Conservation (phyloP, 1,140 invertebrate genomes). For the Trachelipus rathkii region DNA sequence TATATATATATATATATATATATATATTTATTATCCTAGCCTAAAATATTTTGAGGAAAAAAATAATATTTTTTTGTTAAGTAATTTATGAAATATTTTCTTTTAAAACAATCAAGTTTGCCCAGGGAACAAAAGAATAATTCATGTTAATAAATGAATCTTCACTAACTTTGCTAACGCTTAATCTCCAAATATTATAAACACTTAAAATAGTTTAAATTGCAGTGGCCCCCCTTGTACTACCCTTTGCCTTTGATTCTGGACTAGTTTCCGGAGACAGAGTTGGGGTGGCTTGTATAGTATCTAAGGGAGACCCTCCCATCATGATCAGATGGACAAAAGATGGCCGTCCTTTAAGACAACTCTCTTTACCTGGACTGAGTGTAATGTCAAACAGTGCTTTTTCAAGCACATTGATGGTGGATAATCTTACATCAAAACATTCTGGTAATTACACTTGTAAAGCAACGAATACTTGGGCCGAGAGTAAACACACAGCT, state of each 20-base stretch:
- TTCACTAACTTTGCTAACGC: too few relatives aligned
- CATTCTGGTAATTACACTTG: conserved; percentile 53
- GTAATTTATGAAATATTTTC: too few relatives aligned
- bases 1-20: too few relatives aligned
- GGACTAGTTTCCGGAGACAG: conserved; percentile 58
- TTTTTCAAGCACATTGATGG: conserved; percentile 61
- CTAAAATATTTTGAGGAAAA: too few relatives aligned
- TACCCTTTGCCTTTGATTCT: conserved; percentile 46
- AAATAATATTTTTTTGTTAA: too few relatives aligned
- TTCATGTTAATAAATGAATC: too few relatives aligned
- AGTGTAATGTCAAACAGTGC: conserved; percentile 25
- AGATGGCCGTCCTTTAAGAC: conserved; percentile 60
- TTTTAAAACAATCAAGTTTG: too few relatives aligned
- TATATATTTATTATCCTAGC: too few relatives aligned
- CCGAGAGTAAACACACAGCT: conserved; percentile 36
- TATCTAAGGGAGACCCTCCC: conserved; percentile 71
- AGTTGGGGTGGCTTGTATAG: conserved; percentile 69
- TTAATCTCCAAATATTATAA: too few relatives aligned
- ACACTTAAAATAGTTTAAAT: conserved; percentile 1
- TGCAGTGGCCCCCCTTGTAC: conserved; percentile 47
- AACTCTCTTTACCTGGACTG: conserved; percentile 22
- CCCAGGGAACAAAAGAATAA: too few relatives aligned
- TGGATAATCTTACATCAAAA: conserved; percentile 64
- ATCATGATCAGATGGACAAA: conserved; percentile 72
- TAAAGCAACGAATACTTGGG: conserved; percentile 51